Percentiles rank a stretch among this genome's conserved stretches.
These are phyloP conservation scores for Lymantria dispar DNA, from an alignment of 2,888 invertebrate species.

Conservation along the genomic window DNA sequence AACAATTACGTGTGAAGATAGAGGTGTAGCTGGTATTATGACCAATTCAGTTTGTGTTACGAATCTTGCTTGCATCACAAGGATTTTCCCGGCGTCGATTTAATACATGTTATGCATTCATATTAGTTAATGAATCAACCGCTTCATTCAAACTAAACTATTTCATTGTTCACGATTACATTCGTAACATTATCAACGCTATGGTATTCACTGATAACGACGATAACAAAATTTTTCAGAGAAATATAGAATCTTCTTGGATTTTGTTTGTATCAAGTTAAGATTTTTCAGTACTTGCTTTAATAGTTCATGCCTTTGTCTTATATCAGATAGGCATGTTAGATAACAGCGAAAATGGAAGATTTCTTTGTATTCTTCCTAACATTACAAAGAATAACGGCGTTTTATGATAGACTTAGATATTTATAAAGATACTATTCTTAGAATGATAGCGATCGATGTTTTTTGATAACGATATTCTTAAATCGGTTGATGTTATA, in stretches of 20 bases:
- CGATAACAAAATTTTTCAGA: neutral
- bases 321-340: neutral
- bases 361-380: neutral
- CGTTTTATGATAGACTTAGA: neutral
- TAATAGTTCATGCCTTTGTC: neutral
- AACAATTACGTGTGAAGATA: no score
- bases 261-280: neutral
- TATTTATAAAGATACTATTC: neutral
- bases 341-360: neutral
- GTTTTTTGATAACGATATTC: neutral
- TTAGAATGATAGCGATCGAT: neutral
- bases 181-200: neutral
- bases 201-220: neutral
- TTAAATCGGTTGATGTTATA: neutral
- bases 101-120: neutral
- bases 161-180: neutral
- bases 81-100: neutral
- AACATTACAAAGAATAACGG: neutral
- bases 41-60: neutral
- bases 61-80: neutral
- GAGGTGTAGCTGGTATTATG: neutral
- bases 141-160: neutral
- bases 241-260: neutral
- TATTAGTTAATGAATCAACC: neutral
- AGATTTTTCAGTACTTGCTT: neutral